phyloP scores from a whole-genome alignment of 2,888 invertebrate genomes.

The Synanthedon tipuliformis region DNA sequence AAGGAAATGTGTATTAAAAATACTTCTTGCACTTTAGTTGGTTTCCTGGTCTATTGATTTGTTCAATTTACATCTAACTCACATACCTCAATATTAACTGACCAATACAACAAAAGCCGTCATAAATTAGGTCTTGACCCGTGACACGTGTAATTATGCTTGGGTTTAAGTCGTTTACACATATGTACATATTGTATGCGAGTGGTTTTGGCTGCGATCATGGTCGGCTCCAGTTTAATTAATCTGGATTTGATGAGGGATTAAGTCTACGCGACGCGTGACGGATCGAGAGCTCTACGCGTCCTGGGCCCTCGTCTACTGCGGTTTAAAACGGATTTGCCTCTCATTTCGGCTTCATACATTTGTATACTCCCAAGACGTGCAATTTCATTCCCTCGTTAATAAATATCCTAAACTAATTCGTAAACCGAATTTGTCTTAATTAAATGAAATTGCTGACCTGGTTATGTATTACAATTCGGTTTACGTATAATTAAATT shows the following conservation, averaged over 20 bases:
- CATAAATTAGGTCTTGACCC: neutral
- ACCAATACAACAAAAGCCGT: neutral
- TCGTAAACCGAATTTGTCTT: neutral
- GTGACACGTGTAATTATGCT: neutral
- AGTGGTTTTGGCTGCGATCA: constrained; percentile 41
- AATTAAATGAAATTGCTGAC: neutral
- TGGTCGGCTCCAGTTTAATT: constrained; percentile 54
- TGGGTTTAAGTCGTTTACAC: constrained; percentile 8
- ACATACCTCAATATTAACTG: too few relatives aligned
- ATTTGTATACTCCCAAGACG: constrained; percentile 49
- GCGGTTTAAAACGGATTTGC: constrained; percentile 60
- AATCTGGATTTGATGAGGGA: constrained; percentile 68
- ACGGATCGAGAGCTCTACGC: constrained; percentile 57
- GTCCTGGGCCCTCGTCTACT: constrained; percentile 30
- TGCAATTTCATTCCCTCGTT: constrained; percentile 21
- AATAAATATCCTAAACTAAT: constrained; percentile 1
- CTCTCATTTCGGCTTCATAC: constrained; percentile 47
- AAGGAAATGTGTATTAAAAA: too few relatives aligned
- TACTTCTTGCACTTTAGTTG: too few relatives aligned
- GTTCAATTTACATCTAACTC: too few relatives aligned
- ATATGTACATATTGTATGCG: constrained; percentile 32
- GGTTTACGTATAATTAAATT: too few relatives aligned
- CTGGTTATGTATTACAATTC: neutral
- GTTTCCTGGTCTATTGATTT: too few relatives aligned
- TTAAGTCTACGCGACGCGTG: constrained; percentile 61